Evolutionary conservation across 2,888 invertebrate genomes (phyloP), one percentile per base, ranked within the genome.

Genomic region (Cheilosia variabilis): DNA sequence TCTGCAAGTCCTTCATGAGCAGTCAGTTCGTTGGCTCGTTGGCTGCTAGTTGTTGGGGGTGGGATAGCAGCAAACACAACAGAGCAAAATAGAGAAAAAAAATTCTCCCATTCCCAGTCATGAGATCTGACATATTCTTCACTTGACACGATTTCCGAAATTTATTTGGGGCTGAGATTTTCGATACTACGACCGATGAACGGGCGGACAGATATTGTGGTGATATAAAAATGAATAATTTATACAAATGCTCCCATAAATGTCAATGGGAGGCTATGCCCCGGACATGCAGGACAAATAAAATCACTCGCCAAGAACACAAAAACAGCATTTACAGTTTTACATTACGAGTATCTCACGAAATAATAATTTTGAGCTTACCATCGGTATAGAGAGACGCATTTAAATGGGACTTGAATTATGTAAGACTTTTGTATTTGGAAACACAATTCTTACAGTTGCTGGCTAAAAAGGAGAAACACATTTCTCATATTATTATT

Each of bases 151-250:
- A 78, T 78, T 83, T 78, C 66, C 55, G 68, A 55, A 73, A 68
- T 68, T 62, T 83, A 73, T 83, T 83, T 73, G 66, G 72, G 78
- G 66, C 58, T 55, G 77, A 68, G 78, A 82, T 77, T 71, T 77
- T 72, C 53, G 65, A 62, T 60, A 58, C 65, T 72, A 55, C 22
- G 65, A 41, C 34, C 58, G 27, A 65, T 10, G 58, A 17, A 53
- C 53, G 22, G 15, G 15, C 24, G 45, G 37, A 66, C 22, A n/a
- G 45, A 22, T 37, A 37, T 62, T 78, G 83, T 63, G 43, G 68
- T 45, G 37, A 73, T 78, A 78, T 78, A 83, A 83, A 72, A 78
- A 78, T 83, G 66, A 83, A 83, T 83, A 83, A 78, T 78, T 78
- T 78, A 77, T 83, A 83, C 68, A 66, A 82, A 76, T 65, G 77